Percentiles rank a stretch among this genome's conserved stretches.
These are phyloP conservation scores for Whitmania pigra DNA, from an alignment of 1,140 invertebrate species.

Conservation along the genomic window DNA sequence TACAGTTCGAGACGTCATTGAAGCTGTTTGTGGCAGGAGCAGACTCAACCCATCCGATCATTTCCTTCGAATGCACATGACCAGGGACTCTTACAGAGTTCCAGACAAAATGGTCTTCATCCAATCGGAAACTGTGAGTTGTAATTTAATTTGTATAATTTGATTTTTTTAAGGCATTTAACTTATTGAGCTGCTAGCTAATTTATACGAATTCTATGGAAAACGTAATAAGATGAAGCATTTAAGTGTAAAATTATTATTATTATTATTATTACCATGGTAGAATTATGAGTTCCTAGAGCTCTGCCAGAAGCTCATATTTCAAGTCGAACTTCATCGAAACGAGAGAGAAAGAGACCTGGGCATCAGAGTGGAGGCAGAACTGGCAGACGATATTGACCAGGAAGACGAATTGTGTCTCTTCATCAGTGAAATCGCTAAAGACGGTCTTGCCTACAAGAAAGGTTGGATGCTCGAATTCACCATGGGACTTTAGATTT, in stretches of 20 bases:
- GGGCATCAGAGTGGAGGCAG: constrained; percentile 92
- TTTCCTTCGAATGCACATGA: constrained; percentile 84
- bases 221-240: not conserved
- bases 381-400: constrained; percentile 86
- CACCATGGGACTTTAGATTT: constrained; percentile 59
- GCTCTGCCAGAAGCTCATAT: constrained; percentile 88
- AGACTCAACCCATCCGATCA: constrained; percentile 83
- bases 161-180: not conserved
- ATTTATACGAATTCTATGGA: too few relatives aligned
- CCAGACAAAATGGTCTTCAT: constrained; percentile 86
- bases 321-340: constrained; percentile 77
- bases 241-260: not conserved
- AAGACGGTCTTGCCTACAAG: constrained; percentile 78
- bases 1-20: constrained; percentile 87
- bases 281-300: constrained; percentile 89
- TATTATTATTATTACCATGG: constrained; percentile 18
- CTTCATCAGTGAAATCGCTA: constrained; percentile 81
- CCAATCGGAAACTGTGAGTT: constrained; percentile 57
- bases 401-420: constrained; percentile 89
- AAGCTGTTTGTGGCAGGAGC: constrained; percentile 74
- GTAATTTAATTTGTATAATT: not conserved
- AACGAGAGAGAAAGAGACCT: constrained; percentile 46
- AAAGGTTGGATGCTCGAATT: too few relatives aligned
- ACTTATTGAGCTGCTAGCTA: too few relatives aligned
- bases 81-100: constrained; percentile 40